These are phyloP conservation scores for Orycteropus afer DNA, from an alignment of 2,113 vertebrate genomes.

Conservation along the genomic window DNA sequence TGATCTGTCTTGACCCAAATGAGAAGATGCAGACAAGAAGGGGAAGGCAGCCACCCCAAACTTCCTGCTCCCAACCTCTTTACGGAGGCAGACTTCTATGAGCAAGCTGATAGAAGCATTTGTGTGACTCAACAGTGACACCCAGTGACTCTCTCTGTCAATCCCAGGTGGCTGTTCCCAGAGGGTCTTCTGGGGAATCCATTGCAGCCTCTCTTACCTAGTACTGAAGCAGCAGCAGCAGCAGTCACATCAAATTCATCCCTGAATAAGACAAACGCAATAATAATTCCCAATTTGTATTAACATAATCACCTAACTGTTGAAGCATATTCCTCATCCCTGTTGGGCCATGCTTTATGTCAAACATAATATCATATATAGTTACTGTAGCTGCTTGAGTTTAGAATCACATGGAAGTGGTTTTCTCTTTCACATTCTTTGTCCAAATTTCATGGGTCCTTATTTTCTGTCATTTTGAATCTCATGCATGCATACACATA, in stretches of 20 bases:
- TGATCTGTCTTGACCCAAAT: not conserved
- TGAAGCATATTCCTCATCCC: conserved; percentile 72
- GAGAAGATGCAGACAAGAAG: conserved; percentile 28
- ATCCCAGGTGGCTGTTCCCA: conserved; percentile 80
- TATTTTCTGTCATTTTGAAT: not conserved
- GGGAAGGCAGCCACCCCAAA: not conserved
- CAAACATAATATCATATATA: not conserved
- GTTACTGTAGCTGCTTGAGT: not conserved
- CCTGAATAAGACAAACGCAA: conserved; percentile 70
- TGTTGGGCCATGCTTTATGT: conserved; percentile 19
- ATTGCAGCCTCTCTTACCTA: conserved; percentile 66
- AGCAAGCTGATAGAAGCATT: conserved; percentile 63
- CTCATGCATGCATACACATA: not conserved
- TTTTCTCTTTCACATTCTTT: not conserved
- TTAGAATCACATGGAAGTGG: conserved; percentile 20
- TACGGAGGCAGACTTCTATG: conserved; percentile 47
- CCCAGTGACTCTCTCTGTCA: conserved; percentile 86
- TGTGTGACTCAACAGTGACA: conserved; percentile 89
- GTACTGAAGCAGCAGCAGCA: not conserved
- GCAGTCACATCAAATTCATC: conserved; percentile 73
- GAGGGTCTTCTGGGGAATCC: conserved; percentile 39
- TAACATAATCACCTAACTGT: conserved; percentile 84
- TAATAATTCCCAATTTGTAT: conserved; percentile 80
- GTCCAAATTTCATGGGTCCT: not conserved
- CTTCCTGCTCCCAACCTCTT: conserved; percentile 16